Base-by-base conservation (phyloP, 2,797 vertebrate genomes). In the Hapalemur alaotrensis region DNA sequence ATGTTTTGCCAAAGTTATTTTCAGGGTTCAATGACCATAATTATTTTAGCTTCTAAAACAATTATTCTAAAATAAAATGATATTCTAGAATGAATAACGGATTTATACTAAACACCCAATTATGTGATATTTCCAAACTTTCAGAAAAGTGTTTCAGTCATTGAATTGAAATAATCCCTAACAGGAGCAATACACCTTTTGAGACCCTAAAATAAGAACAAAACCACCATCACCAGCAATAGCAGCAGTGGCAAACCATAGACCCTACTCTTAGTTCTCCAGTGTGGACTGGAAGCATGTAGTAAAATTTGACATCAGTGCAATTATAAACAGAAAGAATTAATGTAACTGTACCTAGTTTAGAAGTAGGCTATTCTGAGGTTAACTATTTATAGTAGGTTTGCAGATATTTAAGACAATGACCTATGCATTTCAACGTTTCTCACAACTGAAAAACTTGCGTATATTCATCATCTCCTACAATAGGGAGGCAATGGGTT, bases 101-200 rank as follows among this genome's bases (percentile, higher is more conserved):
- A 30, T 67, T 75, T 86, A 57, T 48, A 67, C 28, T 76, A 80
- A 41, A 38, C 75, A 0, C 0, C 1, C 23, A 70, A 5, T 67
- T 87, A 75, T 50, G 80, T 92, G 83, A 54, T 93, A 90, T 92
- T 95, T 63, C 8, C 30, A 67, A 65, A 59, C 23, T 59, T 89
- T 63, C 18, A 65, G 5, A 69, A 88, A 86, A 75, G 0, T 30
- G 30, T 50, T 92, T 67, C 20, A n/a, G 22, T 10, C 7, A 41
- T 25, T 70, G 10, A 18, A 63, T 38, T 46, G 4, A 91, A 93
- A 88, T 84, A 35, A 54, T 61, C 7, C 83, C 54, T 75, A 28
- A 75, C 2, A 48, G 82, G 38, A 95, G 7, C 6, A 72, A 28
- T 30, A 46, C 2, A 48, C 1, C 25, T 83, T 86, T 93, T 79